These are phyloP conservation scores for Nomada fabriciana DNA, from an alignment of 2,888 invertebrate genomes.

Conservation along the genomic window DNA sequence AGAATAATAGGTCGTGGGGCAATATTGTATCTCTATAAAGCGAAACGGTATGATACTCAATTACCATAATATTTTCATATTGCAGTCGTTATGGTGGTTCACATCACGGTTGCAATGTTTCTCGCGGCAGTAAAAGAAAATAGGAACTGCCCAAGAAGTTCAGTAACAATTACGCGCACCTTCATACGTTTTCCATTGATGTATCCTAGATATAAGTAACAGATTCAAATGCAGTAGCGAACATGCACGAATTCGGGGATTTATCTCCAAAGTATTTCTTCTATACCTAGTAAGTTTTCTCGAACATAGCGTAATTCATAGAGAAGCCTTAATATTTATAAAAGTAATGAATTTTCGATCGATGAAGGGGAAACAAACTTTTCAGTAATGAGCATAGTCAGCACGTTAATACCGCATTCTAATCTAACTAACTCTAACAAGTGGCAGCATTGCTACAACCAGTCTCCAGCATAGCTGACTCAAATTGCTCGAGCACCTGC, in stretches of 20 bases:
- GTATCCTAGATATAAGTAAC: conserved; percentile 40
- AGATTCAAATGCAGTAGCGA: conserved; percentile 44
- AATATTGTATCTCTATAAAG: conserved; percentile 24
- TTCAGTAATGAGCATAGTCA: conserved; percentile 60
- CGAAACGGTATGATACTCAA: conserved; percentile 37
- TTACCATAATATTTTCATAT: conserved; percentile 27
- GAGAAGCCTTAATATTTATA: conserved; percentile 13
- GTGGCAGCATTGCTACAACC: conserved; percentile 75
- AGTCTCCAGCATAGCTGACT: conserved; percentile 74
- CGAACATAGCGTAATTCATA: conserved; percentile 15
- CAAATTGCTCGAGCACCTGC: conserved; percentile 77
- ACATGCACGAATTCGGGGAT: conserved; percentile 31
- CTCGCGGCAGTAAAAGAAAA: conserved; percentile 49
- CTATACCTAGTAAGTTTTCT: background rate
- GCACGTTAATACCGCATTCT: conserved; percentile 52
- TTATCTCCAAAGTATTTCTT: background rate
- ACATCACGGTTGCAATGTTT: conserved; percentile 45
- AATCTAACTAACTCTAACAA: conserved; percentile 72
- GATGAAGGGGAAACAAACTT: conserved; percentile 15
- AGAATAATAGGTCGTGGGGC: conserved; percentile 24
- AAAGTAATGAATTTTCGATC: conserved; percentile 27
- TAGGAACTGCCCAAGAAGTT: conserved; percentile 54
- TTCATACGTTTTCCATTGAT: conserved; percentile 17
- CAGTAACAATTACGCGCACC: conserved; percentile 39
- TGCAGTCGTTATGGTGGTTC: conserved; percentile 27